Evolutionary conservation across 2,888 invertebrate genomes (phyloP), one percentile per base, ranked within the genome.

Genomic region (Balanococcus diminutus): DNA sequence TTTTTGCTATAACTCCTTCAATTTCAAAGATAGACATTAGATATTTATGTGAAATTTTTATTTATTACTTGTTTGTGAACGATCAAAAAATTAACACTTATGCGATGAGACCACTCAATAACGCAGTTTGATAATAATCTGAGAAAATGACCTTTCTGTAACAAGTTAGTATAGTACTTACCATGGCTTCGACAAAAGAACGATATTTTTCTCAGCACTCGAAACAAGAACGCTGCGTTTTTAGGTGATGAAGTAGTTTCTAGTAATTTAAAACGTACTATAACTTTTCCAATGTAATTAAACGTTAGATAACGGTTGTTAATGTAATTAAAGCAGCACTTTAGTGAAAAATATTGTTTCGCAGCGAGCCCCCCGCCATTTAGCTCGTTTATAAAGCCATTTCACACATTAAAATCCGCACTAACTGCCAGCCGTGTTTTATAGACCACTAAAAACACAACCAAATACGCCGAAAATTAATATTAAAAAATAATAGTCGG

Each of bases 251-350:
- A 75, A 75, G 75, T 32, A 75, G 32, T 75, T 75, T 75, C 75
- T 32, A 75, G 75, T 75, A 75, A 75, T 75, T 75, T 75, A 75
- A 75, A 75, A 75, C 75, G n/a, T 75, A 75, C 75, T 75, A 75
- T 32, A 75, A 75, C 75, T 75, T 75, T 75, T 75, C 32, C 75
- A 32, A 75, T 75, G 75, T 75, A 75, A 75, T 75, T 75, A 75
- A 75, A 75, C 75, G 75, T 22, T 32, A 75, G 75, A 75, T 75
- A 75, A 75, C 75, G 32, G 75, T 75, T 75, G 75, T 32, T 75
- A 75, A 75, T 75, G 75, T 75, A 75, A 75, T 75, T 75, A 75
- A 75, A 75, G 75, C 75, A 31, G 75, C 75, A 31, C 32, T 75
- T 75, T 32, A 6, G 75, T 2, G 31, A 32, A 75, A 75, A 75